Conservation (phyloP, 2,888 invertebrate genomes). For the Agrotis puta region DNA sequence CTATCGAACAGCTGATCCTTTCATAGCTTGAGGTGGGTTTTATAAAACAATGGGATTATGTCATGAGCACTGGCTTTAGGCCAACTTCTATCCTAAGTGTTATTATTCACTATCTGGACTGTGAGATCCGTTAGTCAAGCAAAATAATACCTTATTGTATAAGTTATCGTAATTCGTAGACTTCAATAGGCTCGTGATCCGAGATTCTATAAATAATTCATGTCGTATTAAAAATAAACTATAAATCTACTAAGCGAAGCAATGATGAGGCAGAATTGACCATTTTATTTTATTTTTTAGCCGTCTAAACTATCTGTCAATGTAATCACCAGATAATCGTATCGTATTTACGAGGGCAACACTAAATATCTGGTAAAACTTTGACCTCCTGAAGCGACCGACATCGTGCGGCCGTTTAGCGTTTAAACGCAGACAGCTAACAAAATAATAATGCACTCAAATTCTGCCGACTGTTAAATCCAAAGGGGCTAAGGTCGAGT, state of each 20-base stretch:
- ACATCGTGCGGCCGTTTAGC: constrained; percentile 57
- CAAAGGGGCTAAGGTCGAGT: constrained; percentile 82
- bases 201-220: background rate
- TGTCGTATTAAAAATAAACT: constrained; percentile 9
- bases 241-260: constrained; percentile 2
- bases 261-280: background rate
- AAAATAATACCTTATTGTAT: background rate
- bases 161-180: background rate
- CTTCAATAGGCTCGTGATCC: background rate
- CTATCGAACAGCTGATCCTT: background rate
- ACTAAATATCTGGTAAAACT: constrained; percentile 18
- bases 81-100: background rate
- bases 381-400: constrained; percentile 48
- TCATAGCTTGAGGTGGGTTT: background rate
- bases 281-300: background rate
- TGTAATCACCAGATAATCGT: background rate
- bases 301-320: constrained; percentile 1
- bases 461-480: constrained; percentile 46
- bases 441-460: constrained; percentile 60
- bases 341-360: constrained; percentile 5
- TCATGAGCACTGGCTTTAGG: background rate
- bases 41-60: constrained; percentile 28
- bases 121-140: constrained; percentile 15
- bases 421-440: constrained; percentile 51
- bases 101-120: background rate